Percentiles rank a stretch among this genome's conserved stretches.
Conservation (phyloP, 1,140 invertebrate genomes). For the Bombus confusus region DNA sequence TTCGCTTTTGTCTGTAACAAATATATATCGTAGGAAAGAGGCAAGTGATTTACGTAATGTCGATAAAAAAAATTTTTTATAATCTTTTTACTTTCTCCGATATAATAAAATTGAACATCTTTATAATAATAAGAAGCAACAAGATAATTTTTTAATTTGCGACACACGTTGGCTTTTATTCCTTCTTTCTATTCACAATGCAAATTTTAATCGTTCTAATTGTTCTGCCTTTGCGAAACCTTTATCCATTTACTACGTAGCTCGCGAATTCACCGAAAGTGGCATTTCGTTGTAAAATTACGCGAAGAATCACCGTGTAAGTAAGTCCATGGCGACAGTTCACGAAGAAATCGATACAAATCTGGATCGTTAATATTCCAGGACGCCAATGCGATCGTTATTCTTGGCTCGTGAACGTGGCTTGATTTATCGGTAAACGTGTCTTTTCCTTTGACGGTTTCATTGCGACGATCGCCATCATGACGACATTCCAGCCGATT, state of each 20-base stretch:
- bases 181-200: background rate
- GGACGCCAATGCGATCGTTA: background rate
- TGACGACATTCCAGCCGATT: constrained; percentile 7
- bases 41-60: too few relatives aligned
- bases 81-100: too few relatives aligned
- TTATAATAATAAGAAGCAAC: too few relatives aligned
- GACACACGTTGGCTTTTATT: too few relatives aligned
- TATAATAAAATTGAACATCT: too few relatives aligned
- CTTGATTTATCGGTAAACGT: constrained; percentile 17
- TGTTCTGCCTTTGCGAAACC: background rate
- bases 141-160: too few relatives aligned
- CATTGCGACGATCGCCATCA: background rate
- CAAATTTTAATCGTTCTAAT: background rate
- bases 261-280: background rate
- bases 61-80: too few relatives aligned
- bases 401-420: background rate
- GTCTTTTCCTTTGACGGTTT: constrained; percentile 24
- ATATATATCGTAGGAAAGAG: too few relatives aligned
- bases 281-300: background rate
- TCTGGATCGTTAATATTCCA: constrained; percentile 14
- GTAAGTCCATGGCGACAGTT: background rate
- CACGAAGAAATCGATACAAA: constrained; percentile 1
- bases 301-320: background rate
- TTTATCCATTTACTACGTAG: background rate
- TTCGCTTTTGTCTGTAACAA: background rate